phyloP scores from a whole-genome alignment of 2,797 vertebrate species.

The Pteropus rufus region DNA sequence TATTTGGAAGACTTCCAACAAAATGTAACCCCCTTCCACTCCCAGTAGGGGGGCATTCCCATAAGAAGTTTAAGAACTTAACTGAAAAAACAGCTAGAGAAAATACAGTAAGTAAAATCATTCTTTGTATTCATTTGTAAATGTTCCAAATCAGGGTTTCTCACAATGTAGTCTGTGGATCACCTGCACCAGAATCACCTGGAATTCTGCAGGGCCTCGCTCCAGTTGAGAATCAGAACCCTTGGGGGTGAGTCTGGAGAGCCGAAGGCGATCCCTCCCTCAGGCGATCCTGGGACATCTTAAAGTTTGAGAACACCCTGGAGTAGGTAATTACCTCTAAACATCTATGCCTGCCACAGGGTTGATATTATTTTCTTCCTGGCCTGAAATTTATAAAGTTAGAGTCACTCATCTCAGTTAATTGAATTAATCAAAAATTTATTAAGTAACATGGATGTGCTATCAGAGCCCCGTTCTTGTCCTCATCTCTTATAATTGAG shows the following conservation, averaged over 20 bases:
- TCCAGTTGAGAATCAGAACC: not conserved
- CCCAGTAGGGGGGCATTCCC: conserved; percentile 68
- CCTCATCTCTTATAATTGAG: not conserved
- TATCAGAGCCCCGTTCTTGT: not conserved
- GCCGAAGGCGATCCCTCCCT: not conserved
- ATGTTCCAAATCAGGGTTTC: not conserved
- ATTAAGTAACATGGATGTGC: not conserved
- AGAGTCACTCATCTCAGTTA: not conserved
- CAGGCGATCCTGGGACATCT: not conserved
- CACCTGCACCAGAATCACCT: not conserved
- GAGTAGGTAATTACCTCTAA: not conserved
- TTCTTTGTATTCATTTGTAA: not conserved
- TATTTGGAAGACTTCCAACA: conserved; percentile 87
- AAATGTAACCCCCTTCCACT: conserved; percentile 84
- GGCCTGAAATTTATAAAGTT: not conserved
- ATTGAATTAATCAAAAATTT: not conserved
- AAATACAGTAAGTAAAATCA: not conserved
- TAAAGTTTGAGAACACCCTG: not conserved
- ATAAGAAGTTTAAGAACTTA: conserved; percentile 86
- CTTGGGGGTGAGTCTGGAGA: not conserved
- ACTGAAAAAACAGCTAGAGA: conserved; percentile 84
- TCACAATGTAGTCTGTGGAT: not conserved
- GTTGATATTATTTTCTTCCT: not conserved
- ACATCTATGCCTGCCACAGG: not conserved
- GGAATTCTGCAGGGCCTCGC: not conserved